phyloP scores from a whole-genome alignment of 2,797 vertebrate species.

The Oophaga sylvatica region DNA sequence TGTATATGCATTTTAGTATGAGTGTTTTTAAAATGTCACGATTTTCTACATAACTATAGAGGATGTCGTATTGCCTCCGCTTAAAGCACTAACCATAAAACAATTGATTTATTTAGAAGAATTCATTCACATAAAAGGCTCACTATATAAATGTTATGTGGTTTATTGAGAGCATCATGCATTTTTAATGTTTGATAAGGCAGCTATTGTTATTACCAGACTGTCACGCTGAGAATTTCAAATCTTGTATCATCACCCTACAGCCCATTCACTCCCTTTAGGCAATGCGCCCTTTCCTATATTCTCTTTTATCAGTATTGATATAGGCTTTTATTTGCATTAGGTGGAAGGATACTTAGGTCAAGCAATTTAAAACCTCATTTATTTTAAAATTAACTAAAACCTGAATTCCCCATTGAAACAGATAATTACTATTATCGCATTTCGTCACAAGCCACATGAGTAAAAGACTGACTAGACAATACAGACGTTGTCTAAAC shows the following conservation, averaged over 20 bases:
- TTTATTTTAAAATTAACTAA: conserved; percentile 39
- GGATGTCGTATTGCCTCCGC: not conserved
- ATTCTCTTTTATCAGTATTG: conserved; percentile 34
- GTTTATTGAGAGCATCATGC: conserved; percentile 26
- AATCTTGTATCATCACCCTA: conserved; percentile 3
- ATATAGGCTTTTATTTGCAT: conserved; percentile 35
- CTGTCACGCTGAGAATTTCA: conserved; percentile 30
- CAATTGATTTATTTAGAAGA: conserved; percentile 4
- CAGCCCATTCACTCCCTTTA: not conserved
- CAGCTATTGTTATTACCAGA: conserved; percentile 29
- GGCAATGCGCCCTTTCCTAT: conserved; percentile 20
- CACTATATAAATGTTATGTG: conserved; percentile 10
- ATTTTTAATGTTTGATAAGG: conserved; percentile 33
- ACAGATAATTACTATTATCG: not conserved
- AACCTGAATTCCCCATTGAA: not conserved
- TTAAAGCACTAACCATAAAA: conserved; percentile 6
- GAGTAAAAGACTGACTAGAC: not conserved
- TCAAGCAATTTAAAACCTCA: conserved; percentile 42
- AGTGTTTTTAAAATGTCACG: not conserved
- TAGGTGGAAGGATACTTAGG: not conserved
- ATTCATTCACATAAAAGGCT: conserved; percentile 4
- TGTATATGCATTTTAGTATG: not conserved
- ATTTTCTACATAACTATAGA: no score
- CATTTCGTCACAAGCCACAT: not conserved
- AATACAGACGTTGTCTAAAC: not conserved